A percentile compares a stretch with the other conserved stretches of the same genome.
Evolutionary conservation across 1,140 invertebrate species (phyloP).

Genomic region (Drosophila yakuba): DNA sequence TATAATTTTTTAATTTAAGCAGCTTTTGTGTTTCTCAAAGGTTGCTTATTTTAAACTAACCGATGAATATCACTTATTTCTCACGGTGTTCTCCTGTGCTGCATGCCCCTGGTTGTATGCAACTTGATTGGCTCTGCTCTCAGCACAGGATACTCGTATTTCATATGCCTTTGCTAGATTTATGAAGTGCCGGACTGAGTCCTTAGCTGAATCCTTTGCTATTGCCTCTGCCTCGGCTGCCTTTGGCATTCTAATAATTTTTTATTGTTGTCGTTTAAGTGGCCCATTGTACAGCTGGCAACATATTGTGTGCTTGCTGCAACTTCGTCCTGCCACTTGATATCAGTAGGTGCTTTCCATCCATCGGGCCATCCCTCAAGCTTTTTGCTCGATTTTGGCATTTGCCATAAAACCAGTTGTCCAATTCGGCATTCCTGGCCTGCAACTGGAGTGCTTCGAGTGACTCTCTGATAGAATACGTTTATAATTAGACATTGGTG

Average conservation of each 20-base stretch:
- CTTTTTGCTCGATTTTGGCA: constrained; percentile 23
- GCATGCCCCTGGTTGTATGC: constrained; percentile 45
- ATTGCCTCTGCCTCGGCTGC: constrained; percentile 36
- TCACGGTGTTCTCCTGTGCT: constrained; percentile 12
- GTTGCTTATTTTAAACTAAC: too few species aligned
- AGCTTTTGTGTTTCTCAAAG: too few species aligned
- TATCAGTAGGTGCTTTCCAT: constrained; percentile 32
- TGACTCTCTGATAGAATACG: constrained; percentile 22
- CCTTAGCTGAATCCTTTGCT: constrained; percentile 36
- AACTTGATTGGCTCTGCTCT: constrained; percentile 74
- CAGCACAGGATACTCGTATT: constrained; percentile 77
- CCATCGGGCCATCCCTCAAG: not conserved
- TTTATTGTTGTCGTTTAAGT: constrained; percentile 80
- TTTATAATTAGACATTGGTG: constrained; percentile 48
- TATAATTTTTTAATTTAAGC: too few species aligned
- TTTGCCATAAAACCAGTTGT: constrained; percentile 22
- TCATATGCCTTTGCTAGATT: constrained; percentile 76
- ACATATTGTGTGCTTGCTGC: constrained; percentile 65
- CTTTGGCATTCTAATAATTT: constrained; percentile 79
- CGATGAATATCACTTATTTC: constrained; percentile 2
- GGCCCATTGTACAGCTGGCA: constrained; percentile 79
- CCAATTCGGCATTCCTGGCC: constrained; percentile 30
- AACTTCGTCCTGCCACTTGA: constrained; percentile 48
- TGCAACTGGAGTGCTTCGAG: not conserved
- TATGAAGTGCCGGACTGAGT: constrained; percentile 66